Percentiles rank a stretch among this genome's conserved stretches.
Conservation (phyloP, 1,140 invertebrate genomes). For the Tyrophagus putrescentiae region DNA sequence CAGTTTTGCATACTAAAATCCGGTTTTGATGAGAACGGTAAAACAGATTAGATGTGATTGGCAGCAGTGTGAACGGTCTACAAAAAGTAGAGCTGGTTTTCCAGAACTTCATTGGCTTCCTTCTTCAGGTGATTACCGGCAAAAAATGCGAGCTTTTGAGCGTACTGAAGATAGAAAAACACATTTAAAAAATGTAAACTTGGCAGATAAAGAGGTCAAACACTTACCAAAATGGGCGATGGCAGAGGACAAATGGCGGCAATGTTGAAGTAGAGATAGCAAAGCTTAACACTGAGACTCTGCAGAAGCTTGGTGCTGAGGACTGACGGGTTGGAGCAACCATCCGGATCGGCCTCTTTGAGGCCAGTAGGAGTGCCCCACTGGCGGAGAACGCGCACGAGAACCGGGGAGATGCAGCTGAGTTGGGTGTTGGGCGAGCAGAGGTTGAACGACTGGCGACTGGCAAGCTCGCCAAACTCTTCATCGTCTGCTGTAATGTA, state of each 20-base stretch:
- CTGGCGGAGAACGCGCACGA: not conserved
- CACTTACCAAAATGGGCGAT: constrained; percentile 57
- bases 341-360: not conserved
- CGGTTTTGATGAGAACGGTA: no score
- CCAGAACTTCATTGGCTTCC: no score
- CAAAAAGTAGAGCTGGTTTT: no score
- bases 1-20: no score
- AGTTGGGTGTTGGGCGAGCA: not conserved
- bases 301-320: constrained; percentile 42
- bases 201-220: no score
- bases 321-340: not conserved
- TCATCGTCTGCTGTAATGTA: not conserved
- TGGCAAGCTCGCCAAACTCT: not conserved
- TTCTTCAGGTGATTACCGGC: no score
- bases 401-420: not conserved
- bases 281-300: constrained; percentile 68
- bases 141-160: no score
- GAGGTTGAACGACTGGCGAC: not conserved
- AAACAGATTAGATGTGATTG: no score
- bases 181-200: no score
- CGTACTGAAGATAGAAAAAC: no score
- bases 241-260: constrained; percentile 76
- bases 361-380: no score
- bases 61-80: no score
- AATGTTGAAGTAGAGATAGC: constrained; percentile 91